Percentiles rank a stretch among this genome's conserved stretches.
Conservation (phyloP, 2,888 invertebrate genomes). For the Diarsia dahlii region DNA sequence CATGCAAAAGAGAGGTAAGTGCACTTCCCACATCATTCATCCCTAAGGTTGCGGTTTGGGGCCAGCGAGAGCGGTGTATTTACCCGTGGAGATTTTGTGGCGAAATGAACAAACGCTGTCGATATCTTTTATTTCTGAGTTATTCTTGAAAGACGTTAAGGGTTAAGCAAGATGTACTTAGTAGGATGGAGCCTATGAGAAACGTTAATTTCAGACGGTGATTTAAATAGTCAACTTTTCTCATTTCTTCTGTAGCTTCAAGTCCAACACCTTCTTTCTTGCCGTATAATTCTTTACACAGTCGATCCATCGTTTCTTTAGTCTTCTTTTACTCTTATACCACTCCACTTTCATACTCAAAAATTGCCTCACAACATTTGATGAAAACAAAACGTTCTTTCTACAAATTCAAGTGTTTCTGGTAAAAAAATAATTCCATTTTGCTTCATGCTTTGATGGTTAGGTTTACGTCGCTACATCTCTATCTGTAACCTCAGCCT, state of each 20-base stretch:
- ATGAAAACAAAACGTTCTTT: not conserved
- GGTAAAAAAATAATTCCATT: not conserved
- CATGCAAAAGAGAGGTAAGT: slow-evolving; percentile 96
- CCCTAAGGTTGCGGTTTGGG: slow-evolving; percentile 26
- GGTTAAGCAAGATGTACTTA: not conserved
- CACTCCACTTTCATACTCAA: no score
- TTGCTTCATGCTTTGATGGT: not conserved
- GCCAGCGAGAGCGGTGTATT: slow-evolving; percentile 35
- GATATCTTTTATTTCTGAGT: not conserved
- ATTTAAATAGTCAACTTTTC: no score
- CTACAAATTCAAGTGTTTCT: not conserved
- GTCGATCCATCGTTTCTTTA: no score
- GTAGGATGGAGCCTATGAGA: not conserved
- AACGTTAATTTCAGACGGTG: not conserved
- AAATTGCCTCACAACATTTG: no score
- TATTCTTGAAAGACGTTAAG: not conserved
- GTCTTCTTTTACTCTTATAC: no score
- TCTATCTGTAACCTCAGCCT: slow-evolving; percentile 65
- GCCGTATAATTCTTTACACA: no score
- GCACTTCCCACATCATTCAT: slow-evolving; percentile 70
- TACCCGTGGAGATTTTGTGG: not conserved
- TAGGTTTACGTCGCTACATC: slow-evolving; percentile 24
- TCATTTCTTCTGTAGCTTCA: not conserved
- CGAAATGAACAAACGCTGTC: not conserved
- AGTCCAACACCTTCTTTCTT: no score